Conservation (phyloP, 2,113 vertebrate species). For the Nicator chloris region DNA sequence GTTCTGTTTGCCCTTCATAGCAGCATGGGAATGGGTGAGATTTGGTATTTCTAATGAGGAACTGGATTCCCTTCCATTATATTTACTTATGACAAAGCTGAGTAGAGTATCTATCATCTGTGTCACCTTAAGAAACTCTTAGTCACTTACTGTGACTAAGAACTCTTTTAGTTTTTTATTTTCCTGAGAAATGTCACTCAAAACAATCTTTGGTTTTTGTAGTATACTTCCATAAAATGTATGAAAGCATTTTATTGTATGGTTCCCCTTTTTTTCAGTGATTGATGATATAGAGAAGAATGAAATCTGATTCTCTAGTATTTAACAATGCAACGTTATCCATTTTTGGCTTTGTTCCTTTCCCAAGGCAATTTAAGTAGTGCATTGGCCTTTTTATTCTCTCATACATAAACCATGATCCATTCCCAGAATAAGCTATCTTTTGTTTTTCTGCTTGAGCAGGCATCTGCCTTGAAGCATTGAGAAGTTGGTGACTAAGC, state of each 20-base stretch:
- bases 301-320: background rate
- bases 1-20: background rate
- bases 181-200: background rate
- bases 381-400: background rate
- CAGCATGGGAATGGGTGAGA: background rate
- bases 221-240: background rate
- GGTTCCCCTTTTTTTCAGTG: background rate
- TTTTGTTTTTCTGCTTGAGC: background rate
- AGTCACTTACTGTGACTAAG: background rate
- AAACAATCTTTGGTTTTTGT: background rate
- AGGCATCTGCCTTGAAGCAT: background rate
- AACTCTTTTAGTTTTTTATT: background rate
- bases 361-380: background rate
- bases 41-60: background rate
- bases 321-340: background rate
- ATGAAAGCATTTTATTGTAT: background rate
- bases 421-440: background rate
- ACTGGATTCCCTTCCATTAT: background rate
- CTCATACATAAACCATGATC: accelerated
- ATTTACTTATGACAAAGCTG: background rate
- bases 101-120: background rate
- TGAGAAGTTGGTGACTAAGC: background rate
- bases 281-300: background rate
- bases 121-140: background rate
- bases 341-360: background rate